Evolutionary conservation across 2,888 invertebrate genomes (phyloP).

Genomic region (Syritta pipiens): DNA sequence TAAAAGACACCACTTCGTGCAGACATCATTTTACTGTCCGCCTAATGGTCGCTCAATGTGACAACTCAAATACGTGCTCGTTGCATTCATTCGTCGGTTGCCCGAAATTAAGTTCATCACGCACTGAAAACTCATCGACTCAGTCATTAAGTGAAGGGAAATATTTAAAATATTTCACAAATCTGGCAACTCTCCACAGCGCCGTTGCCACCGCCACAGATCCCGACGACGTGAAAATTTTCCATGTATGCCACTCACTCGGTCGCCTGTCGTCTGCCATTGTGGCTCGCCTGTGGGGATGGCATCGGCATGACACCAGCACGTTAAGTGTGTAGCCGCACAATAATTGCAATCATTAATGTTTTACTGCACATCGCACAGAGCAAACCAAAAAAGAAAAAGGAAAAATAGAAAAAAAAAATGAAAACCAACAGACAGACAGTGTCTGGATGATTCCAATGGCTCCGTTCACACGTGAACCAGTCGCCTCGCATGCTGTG

Average conservation of each 20-base stretch:
- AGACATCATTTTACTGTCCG: too few relatives aligned
- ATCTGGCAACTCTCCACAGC: slow-evolving; percentile 13
- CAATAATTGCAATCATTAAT: slow-evolving; percentile 34
- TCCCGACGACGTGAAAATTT: slow-evolving; percentile 7
- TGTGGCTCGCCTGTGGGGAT: not conserved
- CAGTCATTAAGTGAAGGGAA: too few relatives aligned
- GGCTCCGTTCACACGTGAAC: too few relatives aligned
- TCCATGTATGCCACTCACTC: slow-evolving; percentile 5
- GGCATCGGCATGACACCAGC: slow-evolving; percentile 5
- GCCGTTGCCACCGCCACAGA: not conserved
- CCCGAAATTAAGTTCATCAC: too few relatives aligned
- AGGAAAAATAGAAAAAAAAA: too few relatives aligned
- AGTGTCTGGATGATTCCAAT: slow-evolving; percentile 16
- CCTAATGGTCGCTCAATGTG: too few relatives aligned
- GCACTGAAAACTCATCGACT: too few relatives aligned
- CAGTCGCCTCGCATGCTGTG: not conserved
- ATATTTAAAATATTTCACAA: not conserved
- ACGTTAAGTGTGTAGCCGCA: slow-evolving; percentile 16
- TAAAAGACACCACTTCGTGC: too few relatives aligned
- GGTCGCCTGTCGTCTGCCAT: not conserved
- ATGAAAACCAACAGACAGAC: too few relatives aligned
- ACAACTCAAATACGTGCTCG: too few relatives aligned
- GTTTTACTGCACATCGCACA: slow-evolving; percentile 23
- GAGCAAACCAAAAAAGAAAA: too few relatives aligned
- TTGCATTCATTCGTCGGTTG: too few relatives aligned